Conservation (phyloP, 2,113 vertebrate species). For the Pelecanus crispus region DNA sequence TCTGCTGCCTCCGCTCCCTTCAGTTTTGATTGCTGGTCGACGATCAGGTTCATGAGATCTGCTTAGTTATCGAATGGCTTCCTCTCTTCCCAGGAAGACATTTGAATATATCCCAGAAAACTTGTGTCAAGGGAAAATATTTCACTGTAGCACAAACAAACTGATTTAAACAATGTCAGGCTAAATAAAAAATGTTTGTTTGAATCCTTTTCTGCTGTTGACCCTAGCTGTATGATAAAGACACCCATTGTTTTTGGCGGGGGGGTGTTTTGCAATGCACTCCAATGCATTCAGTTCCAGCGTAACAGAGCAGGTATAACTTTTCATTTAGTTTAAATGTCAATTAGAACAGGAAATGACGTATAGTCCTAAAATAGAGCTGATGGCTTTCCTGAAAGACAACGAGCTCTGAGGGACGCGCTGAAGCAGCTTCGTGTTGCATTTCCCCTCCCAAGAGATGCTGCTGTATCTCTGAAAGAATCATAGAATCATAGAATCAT, state of each 20-base stretch:
- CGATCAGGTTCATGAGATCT: neutral
- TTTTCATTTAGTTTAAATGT: constrained; percentile 75
- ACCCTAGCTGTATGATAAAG: neutral
- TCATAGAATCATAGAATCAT: too few species aligned
- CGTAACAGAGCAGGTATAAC: constrained; percentile 59
- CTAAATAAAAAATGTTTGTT: neutral
- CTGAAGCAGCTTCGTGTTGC: rapidly evolving
- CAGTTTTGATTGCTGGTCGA: neutral
- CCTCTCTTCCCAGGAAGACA: neutral
- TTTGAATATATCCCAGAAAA: neutral
- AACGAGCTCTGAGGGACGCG: constrained; percentile 67
- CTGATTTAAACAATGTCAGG: rapidly evolving
- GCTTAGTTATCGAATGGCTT: neutral
- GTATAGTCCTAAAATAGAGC: constrained; percentile 66
- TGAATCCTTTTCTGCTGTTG: neutral
- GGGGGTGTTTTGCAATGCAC: constrained; percentile 45
- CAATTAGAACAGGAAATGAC: constrained; percentile 65
- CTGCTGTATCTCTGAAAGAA: neutral
- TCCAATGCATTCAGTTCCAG: constrained; percentile 64
- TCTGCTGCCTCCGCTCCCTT: neutral
- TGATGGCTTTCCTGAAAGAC: constrained; percentile 58
- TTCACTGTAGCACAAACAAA: neutral
- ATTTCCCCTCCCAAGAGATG: neutral
- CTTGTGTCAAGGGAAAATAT: neutral
- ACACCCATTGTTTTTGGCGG: constrained; percentile 25